Conservation (phyloP, 2,888 invertebrate species). For the Kuschelorhynchus macadamiae region DNA sequence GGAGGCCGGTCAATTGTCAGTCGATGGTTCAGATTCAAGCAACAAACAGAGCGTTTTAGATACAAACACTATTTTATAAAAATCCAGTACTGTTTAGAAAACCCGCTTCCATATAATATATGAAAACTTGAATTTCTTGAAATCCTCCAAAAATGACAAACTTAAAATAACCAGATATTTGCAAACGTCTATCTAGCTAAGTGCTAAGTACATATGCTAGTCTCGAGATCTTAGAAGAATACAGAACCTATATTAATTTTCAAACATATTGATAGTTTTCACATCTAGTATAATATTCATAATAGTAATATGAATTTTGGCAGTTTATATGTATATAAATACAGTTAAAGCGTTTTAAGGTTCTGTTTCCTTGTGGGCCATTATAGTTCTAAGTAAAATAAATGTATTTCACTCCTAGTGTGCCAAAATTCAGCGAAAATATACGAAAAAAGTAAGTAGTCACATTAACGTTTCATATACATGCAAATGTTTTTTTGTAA, state of each 20-base stretch:
- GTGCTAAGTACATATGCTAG: conserved; percentile 17
- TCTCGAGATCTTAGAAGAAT: not conserved
- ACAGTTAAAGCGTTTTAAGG: too few species aligned
- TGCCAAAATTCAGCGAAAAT: too few species aligned
- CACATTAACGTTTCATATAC: too few species aligned
- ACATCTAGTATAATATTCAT: too few species aligned
- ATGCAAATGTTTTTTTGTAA: too few species aligned
- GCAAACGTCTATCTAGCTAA: not conserved
- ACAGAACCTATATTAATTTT: not conserved
- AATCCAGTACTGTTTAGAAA: not conserved
- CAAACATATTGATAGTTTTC: too few species aligned
- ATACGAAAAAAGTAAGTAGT: too few species aligned
- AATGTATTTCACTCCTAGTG: not conserved
- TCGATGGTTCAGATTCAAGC: conserved; percentile 63
- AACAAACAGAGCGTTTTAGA: conserved; percentile 58
- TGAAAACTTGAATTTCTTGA: not conserved
- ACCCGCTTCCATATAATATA: not conserved
- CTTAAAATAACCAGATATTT: too few species aligned
- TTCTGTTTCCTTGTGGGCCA: conserved; percentile 8
- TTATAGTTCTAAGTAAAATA: conserved; percentile 15
- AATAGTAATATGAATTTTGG: too few species aligned
- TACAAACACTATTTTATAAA: conserved; percentile 44
- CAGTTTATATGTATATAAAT: too few species aligned
- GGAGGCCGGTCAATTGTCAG: conserved; percentile 82
- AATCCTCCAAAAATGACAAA: too few species aligned